These are phyloP conservation scores for Hippoglossus hippoglossus DNA, from an alignment of 2,797 vertebrate species.

Conservation along the genomic window DNA sequence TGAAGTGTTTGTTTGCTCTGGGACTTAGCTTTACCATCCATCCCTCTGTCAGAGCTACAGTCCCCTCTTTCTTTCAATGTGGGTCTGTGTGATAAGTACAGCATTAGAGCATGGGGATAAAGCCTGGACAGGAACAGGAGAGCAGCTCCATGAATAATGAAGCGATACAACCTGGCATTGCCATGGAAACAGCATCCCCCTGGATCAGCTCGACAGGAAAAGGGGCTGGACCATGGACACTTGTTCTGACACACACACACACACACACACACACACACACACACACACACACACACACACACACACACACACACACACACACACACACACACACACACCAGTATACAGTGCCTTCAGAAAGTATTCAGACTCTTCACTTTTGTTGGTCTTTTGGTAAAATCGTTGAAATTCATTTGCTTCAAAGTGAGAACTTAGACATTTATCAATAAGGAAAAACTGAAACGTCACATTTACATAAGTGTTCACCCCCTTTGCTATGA, in stretches of 20 bases:
- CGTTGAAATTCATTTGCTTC: too few relatives aligned
- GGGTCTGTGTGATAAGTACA: conserved; percentile 62
- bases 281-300: too few relatives aligned
- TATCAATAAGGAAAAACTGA: neutral
- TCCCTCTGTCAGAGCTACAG: conserved; percentile 57
- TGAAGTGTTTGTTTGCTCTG: conserved; percentile 79
- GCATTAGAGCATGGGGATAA: conserved; percentile 73
- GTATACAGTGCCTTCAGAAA: neutral
- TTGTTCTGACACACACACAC: neutral
- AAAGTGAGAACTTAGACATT: too few relatives aligned
- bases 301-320: too few relatives aligned
- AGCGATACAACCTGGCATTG: conserved; percentile 77
- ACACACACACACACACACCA: too few relatives aligned
- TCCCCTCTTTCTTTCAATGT: conserved; percentile 33
- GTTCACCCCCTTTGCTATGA: neutral
- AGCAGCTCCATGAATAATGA: conserved; percentile 80
- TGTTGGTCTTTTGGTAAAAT: too few relatives aligned
- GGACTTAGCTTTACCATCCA: conserved; percentile 65
- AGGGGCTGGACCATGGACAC: conserved; percentile 29
- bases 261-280: neutral
- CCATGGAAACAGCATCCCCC: conserved; percentile 77
- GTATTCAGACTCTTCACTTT: neutral
- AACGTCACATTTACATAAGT: neutral
- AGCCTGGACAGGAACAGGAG: conserved; percentile 73
- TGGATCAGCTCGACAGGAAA: conserved; percentile 62